Conservation (phyloP, 1,140 invertebrate species). For the Cryptotermes secundus region DNA sequence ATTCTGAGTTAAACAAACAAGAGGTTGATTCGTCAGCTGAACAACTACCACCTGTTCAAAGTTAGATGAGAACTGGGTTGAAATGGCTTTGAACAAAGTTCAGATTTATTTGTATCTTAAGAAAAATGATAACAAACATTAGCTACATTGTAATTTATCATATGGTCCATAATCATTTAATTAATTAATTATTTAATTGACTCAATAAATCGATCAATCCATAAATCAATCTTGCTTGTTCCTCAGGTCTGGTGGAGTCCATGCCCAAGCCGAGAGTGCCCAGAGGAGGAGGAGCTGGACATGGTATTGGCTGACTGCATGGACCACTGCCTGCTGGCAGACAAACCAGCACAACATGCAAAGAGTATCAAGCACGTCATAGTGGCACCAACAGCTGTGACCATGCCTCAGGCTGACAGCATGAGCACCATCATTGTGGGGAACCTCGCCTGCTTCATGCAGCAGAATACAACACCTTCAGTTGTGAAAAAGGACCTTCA, state of each 20-base stretch:
- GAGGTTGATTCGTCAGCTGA: too few relatives aligned
- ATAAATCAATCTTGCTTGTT: too few relatives aligned
- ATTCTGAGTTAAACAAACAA: too few relatives aligned
- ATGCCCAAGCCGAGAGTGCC: constrained; percentile 70
- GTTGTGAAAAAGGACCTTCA: constrained; percentile 18
- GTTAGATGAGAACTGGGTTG: too few relatives aligned
- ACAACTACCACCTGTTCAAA: too few relatives aligned
- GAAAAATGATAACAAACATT: too few relatives aligned
- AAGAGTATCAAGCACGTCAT: constrained; percentile 28
- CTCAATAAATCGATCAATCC: too few relatives aligned
- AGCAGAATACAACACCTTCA: not conserved
- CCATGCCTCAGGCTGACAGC: not conserved
- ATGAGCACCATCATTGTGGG: not conserved
- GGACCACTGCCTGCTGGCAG: constrained; percentile 63
- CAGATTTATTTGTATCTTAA: too few relatives aligned
- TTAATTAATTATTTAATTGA: too few relatives aligned
- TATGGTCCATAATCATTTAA: too few relatives aligned
- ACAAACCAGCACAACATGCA: constrained; percentile 45
- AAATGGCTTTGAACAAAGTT: too few relatives aligned
- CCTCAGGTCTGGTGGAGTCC: constrained; percentile 73
- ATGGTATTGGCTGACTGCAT: constrained; percentile 66
- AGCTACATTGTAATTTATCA: too few relatives aligned
- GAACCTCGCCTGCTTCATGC: not conserved
- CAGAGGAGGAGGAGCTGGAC: constrained; percentile 68
- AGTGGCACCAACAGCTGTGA: not conserved